Base-by-base conservation (phyloP, 2,113 vertebrate genomes). In the Haplochromis vanheusdeni region DNA sequence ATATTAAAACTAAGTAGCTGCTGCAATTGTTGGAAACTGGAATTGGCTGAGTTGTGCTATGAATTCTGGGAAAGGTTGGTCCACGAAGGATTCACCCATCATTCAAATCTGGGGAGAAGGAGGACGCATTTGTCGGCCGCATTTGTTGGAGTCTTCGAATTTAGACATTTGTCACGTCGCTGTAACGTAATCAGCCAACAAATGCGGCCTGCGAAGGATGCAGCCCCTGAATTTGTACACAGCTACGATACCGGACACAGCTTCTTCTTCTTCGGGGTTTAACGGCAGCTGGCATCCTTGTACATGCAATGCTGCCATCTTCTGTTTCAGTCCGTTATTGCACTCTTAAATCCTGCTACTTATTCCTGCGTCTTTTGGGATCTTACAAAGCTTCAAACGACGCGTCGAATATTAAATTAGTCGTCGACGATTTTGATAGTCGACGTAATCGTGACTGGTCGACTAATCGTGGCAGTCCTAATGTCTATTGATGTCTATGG, bases 341-440 rank as follows among this genome's bases (percentile, higher is more conserved):
- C 55, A 56, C 55, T 28, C 13, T 28, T 2, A 56, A 56, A 56
- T 56, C 7, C 55, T 56, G 0, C 7, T 26, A 26, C 12, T 56
- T 8, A 26, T 58, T 58, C 55, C 13, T 58, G 52, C 2, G 5
- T 6, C 7, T 28, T 58, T 58, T 9, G 14, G 0, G 55, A 9
- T 31, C 2, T 55, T 31, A 60, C 5, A 60, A 31, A 60, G 14
- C 56, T 60, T 60, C 26, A 60, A 60, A 60, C 2, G 0, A 60
- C 8, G 0, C 0, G 2, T 60, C 0, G 1, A 58, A 0, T 28
- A 58, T 58, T 58, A 2, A 58, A 58, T 28, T 0, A 58, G 26
- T 58, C 55, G 7, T 16, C 2, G 5, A 58, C 3, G 5, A 17
- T 31, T 58, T 31, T 0, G 2, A 58, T 31, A 9, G 26, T 17